Base-by-base conservation (phyloP, 2,888 invertebrate species). In the Drosophila vallismaia region DNA sequence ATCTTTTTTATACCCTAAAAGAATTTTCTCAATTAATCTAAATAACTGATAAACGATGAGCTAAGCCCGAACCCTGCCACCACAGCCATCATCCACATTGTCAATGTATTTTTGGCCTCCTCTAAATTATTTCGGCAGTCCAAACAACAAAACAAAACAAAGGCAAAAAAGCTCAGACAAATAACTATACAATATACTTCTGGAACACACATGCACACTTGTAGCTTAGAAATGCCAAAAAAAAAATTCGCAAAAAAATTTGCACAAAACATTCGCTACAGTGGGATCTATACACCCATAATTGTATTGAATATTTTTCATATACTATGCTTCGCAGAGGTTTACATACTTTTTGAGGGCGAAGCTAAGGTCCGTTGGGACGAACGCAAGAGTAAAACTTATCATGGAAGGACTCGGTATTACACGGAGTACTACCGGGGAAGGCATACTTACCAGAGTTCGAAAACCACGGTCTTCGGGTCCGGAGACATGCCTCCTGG, bases 351-450 rank as follows among this genome's bases (percentile, higher is more conserved):
- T n/a, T 87, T 88, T 9, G 42, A 58, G 12, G 88, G 88, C 0
- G 74, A 70, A 40, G 85, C 78, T 0, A 85, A 79, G 57, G 87
- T 88, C 1, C 62, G 45, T 0, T 89, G 89, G 88, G 60, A 69
- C 3, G 77, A 82, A 28, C 45, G 31, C 0, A 57, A 53, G 9
- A 38, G 63, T 0, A 67, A 63, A 2, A 58, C 55, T 3, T 42
- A 42, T 0, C 71, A 77, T 58, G 79, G 77, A 3, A 63, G 58
- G 54, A 26, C 71, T 0, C 31, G 71, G 1, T 5, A 46, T 14
- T 77, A 76, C 38, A 71, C 71, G 3, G 72, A 59, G 5, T 1
- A 79, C 14, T 84, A 46, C 42, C 57, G 72, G 0, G 81, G 66
- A 28, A 46, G 1, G 4, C 70, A 84, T 46, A 12, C 52, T 0